Percentiles rank a stretch among this genome's conserved stretches.
phyloP scores from a whole-genome alignment of 2,113 vertebrate species.

The Bubalus kerabau region DNA sequence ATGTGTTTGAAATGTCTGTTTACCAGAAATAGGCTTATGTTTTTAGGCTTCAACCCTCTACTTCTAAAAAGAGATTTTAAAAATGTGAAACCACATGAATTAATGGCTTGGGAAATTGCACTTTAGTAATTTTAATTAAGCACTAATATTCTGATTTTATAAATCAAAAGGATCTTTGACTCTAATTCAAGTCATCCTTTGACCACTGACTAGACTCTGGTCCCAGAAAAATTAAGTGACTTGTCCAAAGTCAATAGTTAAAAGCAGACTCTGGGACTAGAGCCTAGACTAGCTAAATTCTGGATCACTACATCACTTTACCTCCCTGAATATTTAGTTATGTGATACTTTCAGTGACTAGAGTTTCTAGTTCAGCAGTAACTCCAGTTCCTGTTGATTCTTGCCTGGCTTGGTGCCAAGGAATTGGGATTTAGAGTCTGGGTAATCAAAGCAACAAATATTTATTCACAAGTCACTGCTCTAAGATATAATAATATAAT shows the following conservation, averaged over 20 bases:
- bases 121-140: slow-evolving; percentile 56
- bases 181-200: slow-evolving; percentile 55
- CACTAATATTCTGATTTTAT: slow-evolving; percentile 58
- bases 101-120: slow-evolving; percentile 48
- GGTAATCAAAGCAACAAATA: background rate
- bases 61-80: slow-evolving; percentile 37
- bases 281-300: slow-evolving; percentile 41
- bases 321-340: slow-evolving; percentile 14
- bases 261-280: slow-evolving; percentile 25
- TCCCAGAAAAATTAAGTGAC: slow-evolving; percentile 54
- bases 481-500: background rate
- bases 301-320: background rate
- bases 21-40: slow-evolving; percentile 42
- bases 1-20: slow-evolving; percentile 33
- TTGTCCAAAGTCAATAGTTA: slow-evolving; percentile 66
- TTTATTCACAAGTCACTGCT: background rate
- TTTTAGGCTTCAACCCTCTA: slow-evolving; percentile 29
- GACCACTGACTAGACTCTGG: slow-evolving; percentile 58
- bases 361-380: background rate
- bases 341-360: background rate
- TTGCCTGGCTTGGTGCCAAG: background rate
- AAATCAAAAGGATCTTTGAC: slow-evolving; percentile 52
- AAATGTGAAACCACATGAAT: slow-evolving; percentile 31
- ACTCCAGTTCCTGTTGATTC: background rate
- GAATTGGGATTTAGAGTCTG: background rate